Evolutionary conservation across 2,113 vertebrate species (phyloP).

Genomic region (Semnornis frantzii): DNA sequence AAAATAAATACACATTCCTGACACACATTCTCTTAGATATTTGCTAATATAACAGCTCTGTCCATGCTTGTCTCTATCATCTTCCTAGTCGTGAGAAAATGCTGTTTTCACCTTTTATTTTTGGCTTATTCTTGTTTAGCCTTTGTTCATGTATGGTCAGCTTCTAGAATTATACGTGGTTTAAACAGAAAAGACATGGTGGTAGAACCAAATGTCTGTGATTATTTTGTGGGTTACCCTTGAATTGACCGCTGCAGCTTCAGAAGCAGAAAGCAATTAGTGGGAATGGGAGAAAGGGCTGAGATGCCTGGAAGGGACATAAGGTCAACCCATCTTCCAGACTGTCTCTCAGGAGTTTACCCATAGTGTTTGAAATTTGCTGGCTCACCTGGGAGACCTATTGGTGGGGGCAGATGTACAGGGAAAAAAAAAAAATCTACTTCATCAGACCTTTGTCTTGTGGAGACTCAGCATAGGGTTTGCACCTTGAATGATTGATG

Average conservation of each 20-base stretch:
- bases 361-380: not conserved
- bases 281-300: not conserved
- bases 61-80: not conserved
- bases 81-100: not conserved
- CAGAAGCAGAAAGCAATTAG: not conserved
- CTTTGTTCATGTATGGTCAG: not conserved
- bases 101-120: not conserved
- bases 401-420: not conserved
- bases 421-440: not conserved
- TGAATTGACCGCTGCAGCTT: not conserved
- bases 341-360: not conserved
- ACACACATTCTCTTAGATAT: not conserved
- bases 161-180: not conserved
- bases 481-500: not conserved
- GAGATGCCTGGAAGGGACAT: not conserved
- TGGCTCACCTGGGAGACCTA: not conserved
- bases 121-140: not conserved
- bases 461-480: not conserved
- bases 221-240: not conserved
- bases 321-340: not conserved
- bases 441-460: not conserved
- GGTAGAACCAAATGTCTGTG: not conserved
- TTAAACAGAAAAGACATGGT: not conserved
- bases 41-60: not conserved
- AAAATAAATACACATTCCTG: not conserved